phyloP scores from a whole-genome alignment of 2,797 vertebrate genomes.

The Hypotaenidia philippensis region DNA sequence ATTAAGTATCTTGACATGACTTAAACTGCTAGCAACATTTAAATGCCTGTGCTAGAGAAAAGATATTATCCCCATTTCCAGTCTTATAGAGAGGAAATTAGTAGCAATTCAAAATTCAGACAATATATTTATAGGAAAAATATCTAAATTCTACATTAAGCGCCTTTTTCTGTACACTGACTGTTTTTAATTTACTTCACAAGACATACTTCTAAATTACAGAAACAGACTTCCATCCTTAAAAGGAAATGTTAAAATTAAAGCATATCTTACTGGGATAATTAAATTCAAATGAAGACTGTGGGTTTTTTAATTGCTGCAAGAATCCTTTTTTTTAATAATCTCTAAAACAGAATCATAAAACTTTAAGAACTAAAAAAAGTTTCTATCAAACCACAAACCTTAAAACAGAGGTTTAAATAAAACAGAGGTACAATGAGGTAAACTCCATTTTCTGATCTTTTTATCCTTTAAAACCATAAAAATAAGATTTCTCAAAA shows the following conservation, averaged over 20 bases:
- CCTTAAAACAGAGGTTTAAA: not conserved
- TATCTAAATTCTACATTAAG: not conserved
- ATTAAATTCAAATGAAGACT: not conserved
- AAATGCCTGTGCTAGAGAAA: not conserved
- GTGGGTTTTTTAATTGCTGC: not conserved
- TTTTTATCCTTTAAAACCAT: not conserved
- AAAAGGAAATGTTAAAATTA: constrained; percentile 36
- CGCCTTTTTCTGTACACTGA: not conserved
- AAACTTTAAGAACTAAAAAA: not conserved
- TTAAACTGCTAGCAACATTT: not conserved
- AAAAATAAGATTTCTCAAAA: not conserved
- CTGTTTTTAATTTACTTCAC: not conserved
- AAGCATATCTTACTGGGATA: constrained; percentile 10
- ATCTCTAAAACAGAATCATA: not conserved
- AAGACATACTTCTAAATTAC: not conserved
- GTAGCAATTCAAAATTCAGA: not conserved
- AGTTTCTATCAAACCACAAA: not conserved
- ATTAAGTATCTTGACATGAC: not conserved
- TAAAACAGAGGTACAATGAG: not conserved
- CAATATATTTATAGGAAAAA: not conserved
- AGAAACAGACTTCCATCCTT: not conserved
- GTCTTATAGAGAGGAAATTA: not conserved
- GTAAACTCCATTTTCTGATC: not conserved
- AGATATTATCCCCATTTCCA: not conserved
- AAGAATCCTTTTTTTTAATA: not conserved